phyloP scores from a whole-genome alignment of 2,113 vertebrate species.

The Gallinago jamesoni region DNA sequence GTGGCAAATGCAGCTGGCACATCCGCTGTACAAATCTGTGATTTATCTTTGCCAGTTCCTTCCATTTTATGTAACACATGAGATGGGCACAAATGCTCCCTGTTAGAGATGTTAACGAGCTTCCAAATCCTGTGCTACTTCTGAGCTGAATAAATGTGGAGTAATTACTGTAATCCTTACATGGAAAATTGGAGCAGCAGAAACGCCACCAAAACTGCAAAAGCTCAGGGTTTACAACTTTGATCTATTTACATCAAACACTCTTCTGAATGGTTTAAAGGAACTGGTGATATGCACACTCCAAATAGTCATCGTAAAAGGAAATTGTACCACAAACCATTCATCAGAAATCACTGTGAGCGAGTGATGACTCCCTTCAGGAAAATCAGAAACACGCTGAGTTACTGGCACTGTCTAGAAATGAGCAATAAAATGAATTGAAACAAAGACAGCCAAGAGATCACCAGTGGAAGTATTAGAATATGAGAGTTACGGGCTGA shows the following conservation, averaged over 20 bases:
- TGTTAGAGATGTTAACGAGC: not conserved
- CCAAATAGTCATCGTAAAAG: not conserved
- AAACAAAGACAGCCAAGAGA: not conserved
- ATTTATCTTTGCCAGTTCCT: not conserved
- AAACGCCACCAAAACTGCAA: not conserved
- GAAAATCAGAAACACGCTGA: not conserved
- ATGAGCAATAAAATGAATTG: not conserved
- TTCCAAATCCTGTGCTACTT: not conserved
- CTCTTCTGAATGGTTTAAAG: not conserved
- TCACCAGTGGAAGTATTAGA: not conserved
- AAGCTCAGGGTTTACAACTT: not conserved
- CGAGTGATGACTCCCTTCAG: not conserved
- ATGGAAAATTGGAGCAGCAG: not conserved
- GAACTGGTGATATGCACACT: not conserved
- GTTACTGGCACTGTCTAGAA: not conserved
- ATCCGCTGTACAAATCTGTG: not conserved
- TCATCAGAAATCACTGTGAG: not conserved
- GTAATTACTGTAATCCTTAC: not conserved
- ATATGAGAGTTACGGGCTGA: not conserved
- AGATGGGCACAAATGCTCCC: not conserved
- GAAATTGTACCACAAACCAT: not conserved
- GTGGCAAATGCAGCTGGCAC: not conserved
- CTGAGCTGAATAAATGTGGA: not conserved
- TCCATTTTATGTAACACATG: not conserved
- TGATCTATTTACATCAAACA: not conserved